A percentile compares a stretch with the other conserved stretches of the same genome.
These are phyloP conservation scores for Triplophysa dalaica DNA, from an alignment of 2,113 vertebrate genomes.

Conservation along the genomic window DNA sequence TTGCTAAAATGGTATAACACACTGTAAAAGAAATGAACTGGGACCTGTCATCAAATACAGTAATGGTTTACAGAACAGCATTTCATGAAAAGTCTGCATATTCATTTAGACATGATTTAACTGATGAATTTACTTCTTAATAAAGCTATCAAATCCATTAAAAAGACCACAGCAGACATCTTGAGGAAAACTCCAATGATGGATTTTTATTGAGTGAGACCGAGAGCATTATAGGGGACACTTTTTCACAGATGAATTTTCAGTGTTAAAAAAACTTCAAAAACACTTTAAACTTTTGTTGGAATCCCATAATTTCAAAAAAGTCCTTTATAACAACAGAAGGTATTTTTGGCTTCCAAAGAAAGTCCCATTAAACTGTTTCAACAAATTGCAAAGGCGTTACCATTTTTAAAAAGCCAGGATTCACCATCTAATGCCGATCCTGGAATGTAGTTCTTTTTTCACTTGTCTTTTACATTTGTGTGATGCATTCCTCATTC, in stretches of 20 bases:
- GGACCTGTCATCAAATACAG: background rate
- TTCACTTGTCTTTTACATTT: constrained; percentile 15
- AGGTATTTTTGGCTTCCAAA: constrained; percentile 5
- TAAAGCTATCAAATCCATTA: background rate
- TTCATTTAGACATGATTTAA: background rate
- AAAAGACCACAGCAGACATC: constrained; percentile 25
- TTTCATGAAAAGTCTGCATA: background rate
- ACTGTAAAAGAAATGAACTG: background rate
- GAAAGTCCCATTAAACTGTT: constrained; percentile 19
- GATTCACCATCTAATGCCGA: constrained; percentile 47
- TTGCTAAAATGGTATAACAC: background rate
- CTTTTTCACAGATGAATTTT: constrained; percentile 58
- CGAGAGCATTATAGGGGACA: constrained; percentile 54
- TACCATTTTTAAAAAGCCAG: constrained; percentile 47
- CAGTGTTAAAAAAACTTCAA: constrained; percentile 54
- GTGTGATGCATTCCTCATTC: constrained; percentile 48
- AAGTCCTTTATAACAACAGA: constrained; percentile 40
- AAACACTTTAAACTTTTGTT: constrained; percentile 45
- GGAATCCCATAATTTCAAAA: constrained; percentile 48
- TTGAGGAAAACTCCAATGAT: constrained; percentile 64
- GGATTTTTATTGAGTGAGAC: constrained; percentile 63
- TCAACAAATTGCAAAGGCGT: constrained; percentile 43
- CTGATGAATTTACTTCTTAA: background rate
- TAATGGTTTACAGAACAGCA: background rate
- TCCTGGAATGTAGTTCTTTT: constrained; percentile 51